Base-by-base conservation (phyloP, 2,797 vertebrate genomes). In the Platalea minor region DNA sequence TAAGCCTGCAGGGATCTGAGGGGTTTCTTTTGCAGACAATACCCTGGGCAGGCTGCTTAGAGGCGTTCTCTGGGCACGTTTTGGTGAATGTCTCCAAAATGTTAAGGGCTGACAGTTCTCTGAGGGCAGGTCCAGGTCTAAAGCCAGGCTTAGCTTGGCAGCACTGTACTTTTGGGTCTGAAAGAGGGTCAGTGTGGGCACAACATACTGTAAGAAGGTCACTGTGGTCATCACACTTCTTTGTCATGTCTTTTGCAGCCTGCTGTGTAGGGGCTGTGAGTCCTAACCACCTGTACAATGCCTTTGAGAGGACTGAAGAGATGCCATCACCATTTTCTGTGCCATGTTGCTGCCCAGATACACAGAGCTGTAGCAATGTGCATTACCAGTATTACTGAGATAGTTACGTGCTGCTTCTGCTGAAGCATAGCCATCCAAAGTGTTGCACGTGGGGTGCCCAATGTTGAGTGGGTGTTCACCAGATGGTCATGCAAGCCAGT, bases 391-490 rank as follows among this genome's bases (percentile, higher is more conserved):
- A 23, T 39, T 54, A 39, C 12, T 50, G 69, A 50, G 39, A 15
- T 18, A 45, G 35, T 10, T 35, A 45, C 4, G 12, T 9, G 16
- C 33, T 78, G 35, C 35, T 82, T 74, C 50, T 73, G 31, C 31
- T 80, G 61, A 79, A 50, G 56, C 21, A 54, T 7, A 50, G 3
- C 6, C 12, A 3, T 19, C 9, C 19, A 3, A 72, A 46, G 4
- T 35, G 28, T 13, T 86, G 33, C n/a, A 68, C 1, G 2, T 24
- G 1, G 1, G 4, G 13, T 39, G 16, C 12, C 11, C 13, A n/a
- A 10, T 31, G 24, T 20, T 31, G 50, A 59, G 8, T 25, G 5
- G 3, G 1, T 33, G 21, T 31, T 74, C 28, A 60, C 18, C 45
- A 63, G 11, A 26, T 14, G 19, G 8, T 29, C 13, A n/a, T 24